Conservation (phyloP, 1,140 invertebrate genomes). For the Saxidomus purpurata region DNA sequence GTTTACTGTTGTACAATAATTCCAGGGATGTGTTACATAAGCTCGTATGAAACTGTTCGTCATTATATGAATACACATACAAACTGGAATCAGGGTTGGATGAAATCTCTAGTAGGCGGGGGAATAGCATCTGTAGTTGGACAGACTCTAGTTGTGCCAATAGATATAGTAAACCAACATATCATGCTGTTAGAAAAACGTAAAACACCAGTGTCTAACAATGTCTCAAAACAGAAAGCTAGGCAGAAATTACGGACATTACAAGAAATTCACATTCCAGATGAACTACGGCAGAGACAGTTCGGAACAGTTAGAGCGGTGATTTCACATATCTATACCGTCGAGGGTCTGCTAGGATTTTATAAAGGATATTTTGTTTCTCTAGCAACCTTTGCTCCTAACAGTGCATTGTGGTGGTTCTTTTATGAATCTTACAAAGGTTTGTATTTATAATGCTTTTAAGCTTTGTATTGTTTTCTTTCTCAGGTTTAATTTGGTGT, state of each 20-base stretch:
- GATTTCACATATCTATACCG: conserved; percentile 91
- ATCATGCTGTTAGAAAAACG: conserved; percentile 95
- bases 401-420: conserved; percentile 98
- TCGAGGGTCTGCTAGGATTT: conserved; percentile 95
- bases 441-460: conserved; percentile 86
- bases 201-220: neutral
- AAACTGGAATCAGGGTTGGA: conserved; percentile 70
- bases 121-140: conserved; percentile 96
- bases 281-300: conserved; percentile 70
- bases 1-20: conserved; percentile 91
- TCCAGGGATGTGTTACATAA: conserved; percentile 96
- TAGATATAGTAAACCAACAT: conserved; percentile 98
- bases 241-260: conserved; percentile 69
- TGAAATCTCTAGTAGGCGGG: conserved; percentile 93
- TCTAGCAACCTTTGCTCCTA: conserved; percentile 96
- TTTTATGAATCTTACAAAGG: conserved; percentile 98
- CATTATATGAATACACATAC: conserved; percentile 91
- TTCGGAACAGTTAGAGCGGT: conserved; percentile 86
- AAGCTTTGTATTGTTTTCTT: too few species aligned
- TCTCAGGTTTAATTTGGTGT: neutral
- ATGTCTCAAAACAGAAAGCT: neutral
- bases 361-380: conserved; percentile 98
- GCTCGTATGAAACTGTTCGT: conserved; percentile 97
- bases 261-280: conserved; percentile 74
- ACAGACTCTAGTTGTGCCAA: conserved; percentile 98